Conservation (phyloP, 2,113 vertebrate genomes). For the Seriola quinqueradiata region DNA sequence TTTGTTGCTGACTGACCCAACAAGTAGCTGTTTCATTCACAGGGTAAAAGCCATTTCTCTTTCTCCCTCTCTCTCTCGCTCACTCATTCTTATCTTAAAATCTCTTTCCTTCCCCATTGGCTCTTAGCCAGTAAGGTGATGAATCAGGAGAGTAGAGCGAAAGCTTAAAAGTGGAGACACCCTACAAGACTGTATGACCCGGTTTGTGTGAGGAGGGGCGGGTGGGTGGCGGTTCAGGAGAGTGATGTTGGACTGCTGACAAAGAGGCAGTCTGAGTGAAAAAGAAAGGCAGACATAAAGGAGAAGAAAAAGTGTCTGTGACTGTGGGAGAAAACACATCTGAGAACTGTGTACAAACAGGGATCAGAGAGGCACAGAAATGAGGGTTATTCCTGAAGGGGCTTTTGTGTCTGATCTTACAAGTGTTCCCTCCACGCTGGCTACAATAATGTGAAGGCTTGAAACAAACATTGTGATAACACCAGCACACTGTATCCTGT, state of each 20-base stretch:
- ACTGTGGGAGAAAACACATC: conserved; percentile 44
- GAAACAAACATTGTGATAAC: conserved; percentile 62
- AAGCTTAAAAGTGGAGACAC: conserved; percentile 20
- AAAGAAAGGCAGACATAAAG: conserved; percentile 33
- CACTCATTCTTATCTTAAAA: neutral
- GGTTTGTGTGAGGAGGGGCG: conserved; percentile 16
- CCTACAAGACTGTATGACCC: neutral
- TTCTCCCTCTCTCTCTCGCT: neutral
- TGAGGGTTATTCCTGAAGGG: conserved; percentile 62
- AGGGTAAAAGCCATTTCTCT: neutral
- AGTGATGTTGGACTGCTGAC: conserved; percentile 30
- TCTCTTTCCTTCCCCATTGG: neutral
- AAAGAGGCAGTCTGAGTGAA: conserved; percentile 1
- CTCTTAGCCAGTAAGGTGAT: neutral
- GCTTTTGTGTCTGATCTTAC: conserved; percentile 62
- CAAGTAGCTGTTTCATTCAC: neutral
- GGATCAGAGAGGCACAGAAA: conserved; percentile 53
- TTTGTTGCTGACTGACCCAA: neutral
- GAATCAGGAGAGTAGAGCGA: neutral
- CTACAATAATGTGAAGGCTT: conserved; percentile 61
- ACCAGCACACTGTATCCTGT: conserved; percentile 51
- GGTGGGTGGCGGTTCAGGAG: neutral
- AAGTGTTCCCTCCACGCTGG: conserved; percentile 59
- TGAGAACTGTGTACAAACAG: conserved; percentile 61
- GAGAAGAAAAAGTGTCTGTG: conserved; percentile 25